phyloP scores from a whole-genome alignment of 1,140 invertebrate genomes.

The Zelostemma sp. region DNA sequence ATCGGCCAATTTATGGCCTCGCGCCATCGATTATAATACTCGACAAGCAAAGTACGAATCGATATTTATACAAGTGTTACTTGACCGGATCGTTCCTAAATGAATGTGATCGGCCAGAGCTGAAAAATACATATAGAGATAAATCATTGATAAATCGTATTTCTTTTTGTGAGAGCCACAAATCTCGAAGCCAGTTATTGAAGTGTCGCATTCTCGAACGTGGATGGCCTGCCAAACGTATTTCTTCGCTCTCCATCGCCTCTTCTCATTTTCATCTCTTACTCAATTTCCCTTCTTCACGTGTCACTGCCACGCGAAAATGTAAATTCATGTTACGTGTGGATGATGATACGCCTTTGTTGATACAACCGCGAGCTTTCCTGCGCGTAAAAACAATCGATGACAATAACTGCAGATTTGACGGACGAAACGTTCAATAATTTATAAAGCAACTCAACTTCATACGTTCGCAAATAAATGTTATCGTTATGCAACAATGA shows the following conservation, averaged over 20 bases:
- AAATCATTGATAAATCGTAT: slow-evolving; percentile 58
- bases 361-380: no score
- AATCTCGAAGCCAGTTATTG: slow-evolving; percentile 59
- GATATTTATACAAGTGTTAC: slow-evolving; percentile 19
- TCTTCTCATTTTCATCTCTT: slow-evolving; percentile 42
- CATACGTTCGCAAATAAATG: no score
- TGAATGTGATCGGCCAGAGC: slow-evolving; percentile 36
- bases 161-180: slow-evolving; percentile 51
- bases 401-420: slow-evolving; percentile 3
- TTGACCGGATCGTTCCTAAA: slow-evolving; percentile 32
- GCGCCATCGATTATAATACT: slow-evolving; percentile 27
- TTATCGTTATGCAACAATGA: neutral
- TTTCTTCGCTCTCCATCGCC: slow-evolving; percentile 38
- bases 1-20: slow-evolving; percentile 35
- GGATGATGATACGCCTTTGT: slow-evolving; percentile 13
- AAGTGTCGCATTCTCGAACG: slow-evolving; percentile 57
- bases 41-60: slow-evolving; percentile 17
- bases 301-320: slow-evolving; percentile 33
- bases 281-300: slow-evolving; percentile 40
- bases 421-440: neutral
- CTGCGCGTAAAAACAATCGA: slow-evolving; percentile 31
- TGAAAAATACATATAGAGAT: slow-evolving; percentile 52
- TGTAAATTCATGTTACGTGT: slow-evolving; percentile 37
- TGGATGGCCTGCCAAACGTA: slow-evolving; percentile 52
- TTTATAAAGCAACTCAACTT: no score